A percentile compares a stretch with the other conserved stretches of the same genome.
Conservation (phyloP, 2,797 vertebrate genomes). For the Setipinna tenuifilis region DNA sequence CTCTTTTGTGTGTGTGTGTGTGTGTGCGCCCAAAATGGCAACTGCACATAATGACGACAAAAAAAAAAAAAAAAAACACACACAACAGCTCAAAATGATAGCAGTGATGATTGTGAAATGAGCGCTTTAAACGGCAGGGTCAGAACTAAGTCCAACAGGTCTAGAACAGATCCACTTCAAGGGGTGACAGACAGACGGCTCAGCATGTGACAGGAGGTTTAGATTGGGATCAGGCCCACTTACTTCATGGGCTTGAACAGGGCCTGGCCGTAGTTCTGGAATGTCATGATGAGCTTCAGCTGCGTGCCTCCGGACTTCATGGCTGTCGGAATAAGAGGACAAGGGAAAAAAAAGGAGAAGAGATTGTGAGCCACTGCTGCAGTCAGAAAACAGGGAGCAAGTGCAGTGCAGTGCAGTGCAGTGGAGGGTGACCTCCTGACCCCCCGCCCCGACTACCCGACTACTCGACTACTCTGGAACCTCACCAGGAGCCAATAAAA, state of each 20-base stretch:
- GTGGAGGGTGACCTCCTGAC: not conserved
- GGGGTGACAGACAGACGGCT: not conserved
- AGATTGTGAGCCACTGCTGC: not conserved
- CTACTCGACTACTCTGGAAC: not conserved
- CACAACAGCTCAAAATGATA: not conserved
- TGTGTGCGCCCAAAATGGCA: not conserved
- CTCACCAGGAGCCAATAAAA: not conserved
- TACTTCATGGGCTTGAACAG: constrained; percentile 84
- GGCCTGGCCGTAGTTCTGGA: constrained; percentile 97
- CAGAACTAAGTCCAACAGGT: not conserved
- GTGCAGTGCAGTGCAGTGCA: not conserved
- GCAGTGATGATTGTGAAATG: not conserved
- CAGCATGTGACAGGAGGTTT: not conserved
- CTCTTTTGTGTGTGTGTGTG: not conserved
- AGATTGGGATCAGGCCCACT: constrained; percentile 52
- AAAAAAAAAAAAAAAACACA: no score
- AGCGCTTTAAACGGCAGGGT: not conserved
- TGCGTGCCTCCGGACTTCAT: constrained; percentile 99
- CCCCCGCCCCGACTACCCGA: no score
- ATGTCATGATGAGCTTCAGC: constrained; percentile 98
- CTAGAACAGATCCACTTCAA: not conserved
- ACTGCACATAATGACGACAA: not conserved
- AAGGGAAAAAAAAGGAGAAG: not conserved
- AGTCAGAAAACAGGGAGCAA: not conserved
- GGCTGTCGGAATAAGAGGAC: constrained; percentile 69